Conservation (phyloP, 2,797 vertebrate species). For the Xerus rutilus region DNA sequence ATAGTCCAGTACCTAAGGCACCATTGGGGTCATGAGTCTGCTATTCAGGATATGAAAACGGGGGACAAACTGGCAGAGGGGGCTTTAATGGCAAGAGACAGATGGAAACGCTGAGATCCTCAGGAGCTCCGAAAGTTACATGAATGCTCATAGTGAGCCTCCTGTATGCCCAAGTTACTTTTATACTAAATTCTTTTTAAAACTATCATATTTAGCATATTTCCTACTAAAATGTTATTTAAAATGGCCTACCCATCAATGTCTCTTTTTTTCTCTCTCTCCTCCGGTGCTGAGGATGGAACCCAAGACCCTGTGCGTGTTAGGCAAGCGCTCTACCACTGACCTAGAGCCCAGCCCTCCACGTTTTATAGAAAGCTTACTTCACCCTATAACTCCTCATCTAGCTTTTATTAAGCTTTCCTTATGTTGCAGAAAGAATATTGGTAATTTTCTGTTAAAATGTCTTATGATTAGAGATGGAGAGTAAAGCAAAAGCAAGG, state of each 20-base stretch:
- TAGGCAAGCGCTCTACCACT: not conserved
- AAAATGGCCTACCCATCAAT: not conserved
- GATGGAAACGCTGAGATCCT: not conserved
- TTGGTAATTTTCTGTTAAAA: not conserved
- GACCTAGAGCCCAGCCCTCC: too few species aligned
- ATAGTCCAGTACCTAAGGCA: not conserved
- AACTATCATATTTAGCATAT: not conserved
- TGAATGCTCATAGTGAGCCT: not conserved
- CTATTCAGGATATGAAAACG: not conserved
- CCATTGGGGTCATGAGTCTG: not conserved
- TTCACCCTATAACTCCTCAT: not conserved
- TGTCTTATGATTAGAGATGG: not conserved
- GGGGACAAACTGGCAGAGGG: not conserved
- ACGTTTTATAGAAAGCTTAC: not conserved
- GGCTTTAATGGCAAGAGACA: not conserved
- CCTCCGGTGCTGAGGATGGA: too few species aligned
- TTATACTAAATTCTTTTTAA: constrained; percentile 5
- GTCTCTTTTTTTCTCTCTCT: not conserved
- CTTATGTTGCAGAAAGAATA: not conserved
- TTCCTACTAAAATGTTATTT: constrained; percentile 45
- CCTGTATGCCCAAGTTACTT: not conserved
- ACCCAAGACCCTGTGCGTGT: too few species aligned
- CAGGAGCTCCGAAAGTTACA: not conserved
- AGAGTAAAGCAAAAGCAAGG: not conserved
- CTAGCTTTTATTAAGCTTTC: not conserved